A percentile compares a stretch with the other conserved stretches of the same genome.
These are phyloP conservation scores for Actinostola sp. DNA, from an alignment of 92 coral and sea anemone genomes.

Conservation along the genomic window DNA sequence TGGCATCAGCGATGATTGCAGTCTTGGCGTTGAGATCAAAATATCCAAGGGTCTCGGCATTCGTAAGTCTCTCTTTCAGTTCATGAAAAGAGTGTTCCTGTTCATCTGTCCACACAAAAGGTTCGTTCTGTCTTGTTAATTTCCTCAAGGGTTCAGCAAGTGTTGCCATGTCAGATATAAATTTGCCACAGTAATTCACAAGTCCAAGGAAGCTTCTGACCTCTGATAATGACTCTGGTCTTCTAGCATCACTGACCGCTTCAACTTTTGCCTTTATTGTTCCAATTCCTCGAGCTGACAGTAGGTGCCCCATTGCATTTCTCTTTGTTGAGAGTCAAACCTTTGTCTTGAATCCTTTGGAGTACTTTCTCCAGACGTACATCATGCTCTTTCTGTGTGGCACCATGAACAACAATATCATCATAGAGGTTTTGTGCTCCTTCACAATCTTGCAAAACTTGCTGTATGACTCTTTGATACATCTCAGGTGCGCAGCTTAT, in stretches of 20 bases:
- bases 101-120: conserved; percentile 42
- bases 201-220: conserved; percentile 65
- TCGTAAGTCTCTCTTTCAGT: conserved; percentile 50
- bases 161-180: conserved; percentile 50
- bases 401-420: conserved; percentile 68
- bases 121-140: conserved; percentile 41
- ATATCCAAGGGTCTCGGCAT: conserved; percentile 48
- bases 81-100: conserved; percentile 43
- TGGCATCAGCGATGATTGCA: conserved; percentile 62
- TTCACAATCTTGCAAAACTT: conserved; percentile 52
- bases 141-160: conserved; percentile 45
- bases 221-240: conserved; percentile 60
- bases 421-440: conserved; percentile 54
- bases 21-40: conserved; percentile 45
- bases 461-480: conserved; percentile 63
- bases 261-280: conserved; percentile 50
- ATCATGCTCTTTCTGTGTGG: conserved; percentile 60
- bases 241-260: conserved; percentile 63
- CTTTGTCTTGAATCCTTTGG: conserved; percentile 42
- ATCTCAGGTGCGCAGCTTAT: conserved; percentile 49
- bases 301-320: conserved; percentile 65
- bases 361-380: conserved; percentile 40
- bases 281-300: conserved; percentile 60
- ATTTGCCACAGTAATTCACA: conserved; percentile 51
- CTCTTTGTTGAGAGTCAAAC: conserved; percentile 51